Conservation (phyloP, 2,113 vertebrate species). For the Mobula birostris region DNA sequence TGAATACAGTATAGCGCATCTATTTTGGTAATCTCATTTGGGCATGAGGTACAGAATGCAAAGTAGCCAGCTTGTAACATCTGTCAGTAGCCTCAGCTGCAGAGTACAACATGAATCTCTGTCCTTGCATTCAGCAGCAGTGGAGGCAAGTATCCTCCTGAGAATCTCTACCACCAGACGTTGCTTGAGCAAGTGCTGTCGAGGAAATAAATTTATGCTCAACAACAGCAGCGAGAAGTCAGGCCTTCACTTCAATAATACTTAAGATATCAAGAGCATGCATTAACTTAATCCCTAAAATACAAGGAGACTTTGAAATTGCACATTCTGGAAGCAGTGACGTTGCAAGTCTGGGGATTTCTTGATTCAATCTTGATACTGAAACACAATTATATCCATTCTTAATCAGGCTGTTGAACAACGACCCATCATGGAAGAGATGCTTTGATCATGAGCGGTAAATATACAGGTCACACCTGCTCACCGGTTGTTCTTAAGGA, state of each 20-base stretch:
- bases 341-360: no score
- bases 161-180: constrained; percentile 46
- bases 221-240: constrained; percentile 10
- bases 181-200: constrained; percentile 45
- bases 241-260: constrained; percentile 47
- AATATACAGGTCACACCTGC: no score
- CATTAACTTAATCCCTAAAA: constrained; percentile 16
- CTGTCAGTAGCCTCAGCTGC: constrained; percentile 52
- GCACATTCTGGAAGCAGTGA: background rate
- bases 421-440: background rate
- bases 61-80: constrained; percentile 48
- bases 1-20: constrained; percentile 33
- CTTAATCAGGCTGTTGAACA: background rate
- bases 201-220: constrained; percentile 46
- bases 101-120: constrained; percentile 39
- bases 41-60: constrained; percentile 45
- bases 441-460: background rate
- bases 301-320: background rate
- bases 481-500: background rate
- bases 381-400: background rate
- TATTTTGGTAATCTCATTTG: constrained; percentile 44
- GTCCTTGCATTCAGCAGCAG: constrained; percentile 45
- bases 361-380: background rate
- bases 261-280: constrained; percentile 42
- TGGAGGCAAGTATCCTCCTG: constrained; percentile 46